Evolutionary conservation across 2,113 vertebrate genomes (phyloP).

Genomic region (Aspiorhynchus laticeps): DNA sequence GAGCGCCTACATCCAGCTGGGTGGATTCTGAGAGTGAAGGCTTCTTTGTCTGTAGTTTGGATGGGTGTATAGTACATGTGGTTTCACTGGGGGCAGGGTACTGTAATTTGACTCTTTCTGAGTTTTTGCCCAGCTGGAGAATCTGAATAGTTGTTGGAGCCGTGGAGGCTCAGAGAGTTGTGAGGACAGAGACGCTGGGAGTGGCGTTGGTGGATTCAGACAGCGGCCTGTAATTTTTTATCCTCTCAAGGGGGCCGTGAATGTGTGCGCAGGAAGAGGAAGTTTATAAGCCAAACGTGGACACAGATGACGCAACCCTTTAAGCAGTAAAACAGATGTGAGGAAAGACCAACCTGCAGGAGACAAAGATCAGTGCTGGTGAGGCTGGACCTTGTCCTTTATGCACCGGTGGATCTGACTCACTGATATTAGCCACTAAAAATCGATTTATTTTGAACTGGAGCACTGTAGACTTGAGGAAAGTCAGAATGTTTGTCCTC

Average conservation of each 20-base stretch:
- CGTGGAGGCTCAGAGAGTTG: not conserved
- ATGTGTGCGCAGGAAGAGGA: not conserved
- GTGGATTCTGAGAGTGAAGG: slow-evolving; percentile 11
- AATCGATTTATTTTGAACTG: not conserved
- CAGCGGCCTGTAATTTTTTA: slow-evolving; percentile 20
- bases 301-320: slow-evolving; percentile 28
- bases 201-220: slow-evolving; percentile 17
- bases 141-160: not conserved
- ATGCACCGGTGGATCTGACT: slow-evolving; percentile 4
- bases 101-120: not conserved
- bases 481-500: not conserved
- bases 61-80: slow-evolving; percentile 10
- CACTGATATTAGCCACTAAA: slow-evolving; percentile 25
- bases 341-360: not conserved
- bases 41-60: slow-evolving; percentile 26
- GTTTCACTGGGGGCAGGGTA: not conserved
- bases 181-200: not conserved
- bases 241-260: not conserved
- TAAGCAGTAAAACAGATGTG: slow-evolving; percentile 54
- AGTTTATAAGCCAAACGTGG: not conserved
- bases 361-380: slow-evolving; percentile 24
- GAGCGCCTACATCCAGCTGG: not conserved
- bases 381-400: slow-evolving; percentile 49
- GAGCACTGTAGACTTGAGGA: not conserved
- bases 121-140: slow-evolving; percentile 1